Evolutionary conservation across 1,140 invertebrate species (phyloP), one percentile per base, ranked within the genome.

Genomic region (Pogonus chalceus): DNA sequence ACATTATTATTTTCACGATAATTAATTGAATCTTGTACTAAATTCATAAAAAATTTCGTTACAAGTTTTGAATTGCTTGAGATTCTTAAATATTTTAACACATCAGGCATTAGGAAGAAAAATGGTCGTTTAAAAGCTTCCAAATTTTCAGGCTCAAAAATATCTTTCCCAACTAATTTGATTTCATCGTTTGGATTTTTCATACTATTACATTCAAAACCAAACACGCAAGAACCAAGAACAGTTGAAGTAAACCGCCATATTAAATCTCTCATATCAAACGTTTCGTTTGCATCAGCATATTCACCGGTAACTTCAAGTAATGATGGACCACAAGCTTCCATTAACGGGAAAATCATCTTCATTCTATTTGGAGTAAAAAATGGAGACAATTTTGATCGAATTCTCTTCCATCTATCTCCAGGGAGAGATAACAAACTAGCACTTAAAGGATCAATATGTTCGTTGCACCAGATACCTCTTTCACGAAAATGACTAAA

Each of bases 311-410:
- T 53, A 1, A 54, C 35, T 2, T 50, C 35, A n/a, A 54, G 16
- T 16, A 60, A 9, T 14, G 37, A 31, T 0, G 53, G 18, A 51
- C 62, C 59, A 57, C 69, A 60, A 26, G 71, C 63, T 18, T 65
- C 55, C 2, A 80, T 54, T 0, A 72, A 67, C 2, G 64, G 62
- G 49, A 79, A 77, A 73, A 81, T 79, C 3, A 61, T 61, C 57
- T 78, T 80, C 56, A 81, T 69, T 62, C 79, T 80, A 23, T 68
- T 72, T 0, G 71, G 72, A 0, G 70, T 77, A 55, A 80, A 79
- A 0, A 72, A 73, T 1, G 77, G 77, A 0, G 70, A 69, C 1
- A 80, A 52, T 49, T 73, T 75, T 1, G 62, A 55, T 2, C 76
- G 57, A 20, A 78, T 49, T 7, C 63, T 62, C 48, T 59, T 70